Percentiles rank a stretch among this genome's conserved stretches.
Conservation (phyloP, 2,113 vertebrate species). For the Athene cunicularia region DNA sequence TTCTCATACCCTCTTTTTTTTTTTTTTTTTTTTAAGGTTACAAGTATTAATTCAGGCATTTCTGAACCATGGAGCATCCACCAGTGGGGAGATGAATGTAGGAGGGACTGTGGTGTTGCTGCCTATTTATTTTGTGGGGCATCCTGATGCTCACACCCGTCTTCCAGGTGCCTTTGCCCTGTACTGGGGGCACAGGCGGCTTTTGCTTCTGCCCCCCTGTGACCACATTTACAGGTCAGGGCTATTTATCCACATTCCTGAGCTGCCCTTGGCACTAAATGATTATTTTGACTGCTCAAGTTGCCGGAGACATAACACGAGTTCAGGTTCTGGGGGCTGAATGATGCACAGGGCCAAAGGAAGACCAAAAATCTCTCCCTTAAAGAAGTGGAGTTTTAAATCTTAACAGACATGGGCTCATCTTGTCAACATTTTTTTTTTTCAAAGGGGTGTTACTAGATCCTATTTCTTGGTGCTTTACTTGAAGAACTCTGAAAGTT, state of each 20-base stretch:
- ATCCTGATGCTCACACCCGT: rapidly evolving
- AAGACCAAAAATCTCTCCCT: neutral
- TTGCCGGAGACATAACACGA: rapidly evolving
- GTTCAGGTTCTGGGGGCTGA: neutral
- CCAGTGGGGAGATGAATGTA: too few species aligned
- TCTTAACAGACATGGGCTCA: neutral
- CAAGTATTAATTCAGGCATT: neutral
- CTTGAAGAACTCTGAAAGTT: neutral
- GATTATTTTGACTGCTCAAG: neutral
- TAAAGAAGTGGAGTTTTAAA: neutral
- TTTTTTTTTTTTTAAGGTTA: neutral
- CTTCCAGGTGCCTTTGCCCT: neutral
- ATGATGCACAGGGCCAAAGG: rapidly evolving
- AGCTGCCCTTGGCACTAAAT: neutral
- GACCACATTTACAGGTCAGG: neutral
- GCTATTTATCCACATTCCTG: neutral
- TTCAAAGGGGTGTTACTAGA: neutral
- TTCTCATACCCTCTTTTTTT: neutral
- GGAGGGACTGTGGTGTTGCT: neutral
- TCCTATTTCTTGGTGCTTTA: neutral
- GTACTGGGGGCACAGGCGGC: neutral
- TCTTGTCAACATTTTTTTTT: neutral
- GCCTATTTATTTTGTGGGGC: neutral
- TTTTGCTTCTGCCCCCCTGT: neutral
- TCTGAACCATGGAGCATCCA: rapidly evolving